phyloP scores from a whole-genome alignment of 2,888 invertebrate species.

The Caradrina kadenii region DNA sequence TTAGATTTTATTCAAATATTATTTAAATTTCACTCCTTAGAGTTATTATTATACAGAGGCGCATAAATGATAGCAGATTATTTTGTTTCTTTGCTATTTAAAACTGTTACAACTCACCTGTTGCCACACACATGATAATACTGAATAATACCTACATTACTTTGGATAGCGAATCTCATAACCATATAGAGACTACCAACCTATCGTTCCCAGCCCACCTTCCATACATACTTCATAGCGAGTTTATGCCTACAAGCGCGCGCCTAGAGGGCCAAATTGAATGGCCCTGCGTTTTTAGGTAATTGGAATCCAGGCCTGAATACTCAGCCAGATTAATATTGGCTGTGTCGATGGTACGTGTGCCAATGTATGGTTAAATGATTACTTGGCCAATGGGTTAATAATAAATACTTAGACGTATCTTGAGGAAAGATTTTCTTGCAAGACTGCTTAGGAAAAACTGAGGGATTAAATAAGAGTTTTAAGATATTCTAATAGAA shows the following conservation, averaged over 20 bases:
- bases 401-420: conserved; percentile 35
- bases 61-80: too few relatives aligned
- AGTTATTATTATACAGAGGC: too few relatives aligned
- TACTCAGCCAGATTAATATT: conserved; percentile 69
- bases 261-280: conserved; percentile 73
- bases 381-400: conserved; percentile 52
- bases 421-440: conserved; percentile 13
- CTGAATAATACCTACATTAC: neutral
- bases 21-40: too few relatives aligned
- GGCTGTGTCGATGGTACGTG: conserved; percentile 55
- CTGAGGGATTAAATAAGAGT: neutral
- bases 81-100: too few relatives aligned
- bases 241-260: conserved; percentile 61
- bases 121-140: too few relatives aligned
- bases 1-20: too few relatives aligned
- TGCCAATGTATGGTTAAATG: conserved; percentile 50
- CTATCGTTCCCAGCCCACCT: conserved; percentile 55
- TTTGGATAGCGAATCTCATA: conserved; percentile 5
- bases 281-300: conserved; percentile 77
- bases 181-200: conserved; percentile 13
- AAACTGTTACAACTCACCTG: too few relatives aligned
- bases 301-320: conserved; percentile 71
- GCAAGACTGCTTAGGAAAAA: neutral
- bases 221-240: conserved; percentile 67
- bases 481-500: neutral